phyloP scores from a whole-genome alignment of 2,888 invertebrate genomes.

The Tiphia femorata region DNA sequence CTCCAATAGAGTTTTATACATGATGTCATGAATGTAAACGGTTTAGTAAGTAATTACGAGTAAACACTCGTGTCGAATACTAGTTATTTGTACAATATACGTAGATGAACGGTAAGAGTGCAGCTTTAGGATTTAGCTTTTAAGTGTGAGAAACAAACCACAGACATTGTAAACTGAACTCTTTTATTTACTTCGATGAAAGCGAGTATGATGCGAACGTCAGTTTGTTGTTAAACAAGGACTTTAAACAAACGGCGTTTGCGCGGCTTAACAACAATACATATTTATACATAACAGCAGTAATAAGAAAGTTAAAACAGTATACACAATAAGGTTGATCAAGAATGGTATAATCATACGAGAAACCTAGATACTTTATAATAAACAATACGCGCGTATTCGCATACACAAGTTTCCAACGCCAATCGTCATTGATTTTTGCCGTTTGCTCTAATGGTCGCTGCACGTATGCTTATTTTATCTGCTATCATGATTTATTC shows the following conservation, averaged over 20 bases:
- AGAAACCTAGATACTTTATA: constrained; percentile 65
- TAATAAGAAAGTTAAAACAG: constrained; percentile 65
- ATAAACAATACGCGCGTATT: constrained; percentile 65
- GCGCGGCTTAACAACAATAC: constrained; percentile 65
- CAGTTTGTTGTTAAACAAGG: constrained; percentile 61
- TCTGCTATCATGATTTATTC: constrained; percentile 5
- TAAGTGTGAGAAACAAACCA: constrained; percentile 53
- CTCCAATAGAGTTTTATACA: constrained; percentile 69
- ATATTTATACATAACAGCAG: constrained; percentile 68
- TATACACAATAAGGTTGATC: constrained; percentile 67
- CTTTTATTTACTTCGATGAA: constrained; percentile 62
- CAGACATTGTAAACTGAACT: constrained; percentile 54
- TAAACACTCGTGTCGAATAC: constrained; percentile 63
- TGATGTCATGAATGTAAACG: constrained; percentile 68
- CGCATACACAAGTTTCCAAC: constrained; percentile 63
- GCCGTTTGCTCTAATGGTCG: constrained; percentile 58
- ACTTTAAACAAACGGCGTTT: constrained; percentile 64
- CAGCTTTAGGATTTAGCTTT: constrained; percentile 67
- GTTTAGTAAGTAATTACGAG: constrained; percentile 63
- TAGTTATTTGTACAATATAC: constrained; percentile 69
- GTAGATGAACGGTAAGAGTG: constrained; percentile 68
- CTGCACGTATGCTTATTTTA: constrained; percentile 17
- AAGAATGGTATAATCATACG: constrained; percentile 67
- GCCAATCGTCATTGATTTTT: constrained; percentile 65
- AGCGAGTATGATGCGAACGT: constrained; percentile 55